Base-by-base conservation (phyloP, 2,797 vertebrate species). In the Acanthurus leucopareius region DNA sequence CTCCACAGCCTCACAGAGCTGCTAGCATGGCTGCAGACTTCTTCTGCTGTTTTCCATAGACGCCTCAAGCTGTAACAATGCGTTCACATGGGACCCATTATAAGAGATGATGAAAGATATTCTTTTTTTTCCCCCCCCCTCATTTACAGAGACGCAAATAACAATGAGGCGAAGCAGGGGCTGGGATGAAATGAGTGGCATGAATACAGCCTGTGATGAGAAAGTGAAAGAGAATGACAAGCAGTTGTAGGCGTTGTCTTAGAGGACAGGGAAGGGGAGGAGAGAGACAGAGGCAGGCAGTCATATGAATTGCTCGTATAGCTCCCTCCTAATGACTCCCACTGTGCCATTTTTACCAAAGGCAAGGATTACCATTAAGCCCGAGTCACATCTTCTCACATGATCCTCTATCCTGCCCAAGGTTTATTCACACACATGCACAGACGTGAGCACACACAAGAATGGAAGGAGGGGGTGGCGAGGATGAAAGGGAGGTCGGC, bases 351-450 rank as follows among this genome's bases (percentile, higher is more conserved):
- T 93, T 92, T 89, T 63, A 91, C 92, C 89, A 76, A 90, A 88
- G 91, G 94, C 93, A 71, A 90, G 92, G 93, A 94, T 95, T 94
- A 94, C 72, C 81, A 88, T 85, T 93, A 92, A 93, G 86, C 88
- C 86, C n/a, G 19, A 88, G 91, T 94, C 94, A 94, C 93, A 94
- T 94, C 92, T 91, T 88, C 92, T 95, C 94, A 95, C 94, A 94
- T 95, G 94, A 94, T 88, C 79, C 72, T 69, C 86, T 52, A 66
- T 79, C 62, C 74, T 85, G 83, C 88, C 85, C 80, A 74, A 75
- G 84, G 86, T 92, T 87, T 88, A 65, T 79, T 83, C 86, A 73
- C 80, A 81, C 84, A 75, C 82, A 80, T 56, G 69, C 82, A 66
- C 70, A 47, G 65, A 61, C 52, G 47, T 53, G 70, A 62, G 77